Conservation (phyloP, 2,113 vertebrate species). For the Eupsittula cactorum region DNA sequence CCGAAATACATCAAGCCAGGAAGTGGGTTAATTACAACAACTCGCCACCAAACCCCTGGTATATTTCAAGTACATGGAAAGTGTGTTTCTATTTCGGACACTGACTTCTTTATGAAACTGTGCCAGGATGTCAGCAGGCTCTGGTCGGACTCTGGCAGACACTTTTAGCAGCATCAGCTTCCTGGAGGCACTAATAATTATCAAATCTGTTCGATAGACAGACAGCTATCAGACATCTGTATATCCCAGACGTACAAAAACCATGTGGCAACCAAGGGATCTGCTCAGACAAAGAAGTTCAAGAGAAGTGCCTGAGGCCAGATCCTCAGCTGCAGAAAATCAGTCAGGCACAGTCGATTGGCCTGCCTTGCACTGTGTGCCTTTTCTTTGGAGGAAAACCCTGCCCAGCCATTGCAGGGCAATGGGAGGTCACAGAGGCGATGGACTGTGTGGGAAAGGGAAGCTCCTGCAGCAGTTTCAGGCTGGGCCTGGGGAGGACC, state of each 20-base stretch:
- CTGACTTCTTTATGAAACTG: conserved; percentile 25
- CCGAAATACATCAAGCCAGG: conserved; percentile 12
- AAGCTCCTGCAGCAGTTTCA: neutral
- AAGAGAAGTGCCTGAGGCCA: conserved; percentile 52
- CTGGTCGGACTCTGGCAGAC: neutral
- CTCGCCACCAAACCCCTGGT: neutral
- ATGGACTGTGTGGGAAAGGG: neutral
- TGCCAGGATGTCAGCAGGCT: conserved; percentile 14
- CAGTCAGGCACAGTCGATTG: neutral
- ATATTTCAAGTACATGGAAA: neutral
- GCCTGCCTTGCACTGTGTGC: conserved; percentile 24
- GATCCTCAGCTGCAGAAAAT: conserved; percentile 66
- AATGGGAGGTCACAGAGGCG: neutral
- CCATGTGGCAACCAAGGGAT: conserved; percentile 57
- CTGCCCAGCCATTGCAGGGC: neutral
- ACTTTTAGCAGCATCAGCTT: conserved; percentile 12
- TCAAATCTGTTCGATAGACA: conserved; percentile 34
- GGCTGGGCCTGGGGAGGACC: neutral
- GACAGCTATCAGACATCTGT: conserved; percentile 62
- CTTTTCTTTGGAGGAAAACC: conserved; percentile 14
- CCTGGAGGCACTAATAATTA: conserved; percentile 47
- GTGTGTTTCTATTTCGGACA: conserved; percentile 22
- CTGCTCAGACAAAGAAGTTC: conserved; percentile 60
- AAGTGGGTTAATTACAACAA: conserved; percentile 30
- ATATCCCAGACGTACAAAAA: conserved; percentile 66